Percentiles rank a stretch among this genome's conserved stretches.
Conservation (phyloP, 2,113 vertebrate genomes). For the Plestiodon gilberti region DNA sequence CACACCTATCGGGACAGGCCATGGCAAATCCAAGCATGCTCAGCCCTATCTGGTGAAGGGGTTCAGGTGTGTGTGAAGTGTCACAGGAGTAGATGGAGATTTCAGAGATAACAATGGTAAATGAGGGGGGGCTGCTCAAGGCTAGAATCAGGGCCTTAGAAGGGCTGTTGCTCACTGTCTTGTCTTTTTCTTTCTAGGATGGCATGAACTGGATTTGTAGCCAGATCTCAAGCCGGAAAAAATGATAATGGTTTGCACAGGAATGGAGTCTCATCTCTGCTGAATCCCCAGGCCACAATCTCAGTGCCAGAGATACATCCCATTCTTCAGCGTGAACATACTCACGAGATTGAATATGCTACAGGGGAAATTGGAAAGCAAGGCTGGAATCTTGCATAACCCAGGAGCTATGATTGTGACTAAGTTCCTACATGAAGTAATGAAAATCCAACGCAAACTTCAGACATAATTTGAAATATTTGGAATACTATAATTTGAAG, state of each 20-base stretch:
- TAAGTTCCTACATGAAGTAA: background rate
- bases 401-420: background rate
- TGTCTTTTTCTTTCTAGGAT: conserved; percentile 75
- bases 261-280: conserved; percentile 16
- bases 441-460: background rate
- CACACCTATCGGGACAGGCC: conserved; percentile 86
- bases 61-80: conserved; percentile 78
- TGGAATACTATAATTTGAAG: background rate
- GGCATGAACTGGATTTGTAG: conserved; percentile 94
- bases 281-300: background rate
- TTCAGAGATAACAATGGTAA: background rate
- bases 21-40: conserved; percentile 93
- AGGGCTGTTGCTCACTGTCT: background rate
- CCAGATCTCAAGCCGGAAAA: conserved; percentile 86
- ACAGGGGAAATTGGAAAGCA: background rate
- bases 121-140: background rate
- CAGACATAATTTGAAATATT: too few species aligned
- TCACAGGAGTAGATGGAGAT: background rate
- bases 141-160: background rate
- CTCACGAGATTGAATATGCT: accelerated
- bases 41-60: conserved; percentile 86
- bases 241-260: conserved; percentile 63
- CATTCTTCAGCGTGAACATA: background rate
- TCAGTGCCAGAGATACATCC: background rate
- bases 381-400: background rate